phyloP scores from a whole-genome alignment of 37 sponge, comb jelly and placozoan species.

The Hexactinellida sp. region DNA sequence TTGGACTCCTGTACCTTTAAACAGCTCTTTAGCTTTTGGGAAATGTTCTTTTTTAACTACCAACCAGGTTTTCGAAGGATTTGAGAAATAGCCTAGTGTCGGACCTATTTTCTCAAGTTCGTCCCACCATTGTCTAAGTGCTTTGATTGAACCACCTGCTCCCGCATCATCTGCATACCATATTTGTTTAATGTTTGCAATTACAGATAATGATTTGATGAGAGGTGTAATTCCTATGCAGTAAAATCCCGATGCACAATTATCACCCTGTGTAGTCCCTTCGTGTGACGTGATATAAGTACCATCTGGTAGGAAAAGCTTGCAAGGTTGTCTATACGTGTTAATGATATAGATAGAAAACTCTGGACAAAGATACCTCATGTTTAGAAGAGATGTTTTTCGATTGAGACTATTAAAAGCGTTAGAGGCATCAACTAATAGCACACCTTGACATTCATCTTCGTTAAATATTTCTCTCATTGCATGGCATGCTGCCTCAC shows the following conservation, averaged over 20 bases:
- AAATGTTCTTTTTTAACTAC: constrained; percentile 32
- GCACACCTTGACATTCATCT: constrained; percentile 17
- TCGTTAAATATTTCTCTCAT: constrained; percentile 27
- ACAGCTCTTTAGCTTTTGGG: constrained; percentile 13
- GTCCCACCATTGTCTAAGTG: too few relatives aligned
- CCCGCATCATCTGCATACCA: constrained; percentile 55
- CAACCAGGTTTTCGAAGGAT: constrained; percentile 33
- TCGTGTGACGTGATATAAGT: neutral
- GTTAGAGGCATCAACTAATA: constrained; percentile 50
- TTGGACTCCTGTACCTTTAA: constrained; percentile 26
- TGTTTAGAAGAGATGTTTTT: constrained; percentile 37
- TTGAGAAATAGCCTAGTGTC: constrained; percentile 34
- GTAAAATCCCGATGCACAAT: constrained; percentile 18
- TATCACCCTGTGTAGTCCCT: constrained; percentile 23
- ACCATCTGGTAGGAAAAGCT: neutral
- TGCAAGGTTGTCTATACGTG: neutral
- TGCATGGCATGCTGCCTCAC: constrained; percentile 49
- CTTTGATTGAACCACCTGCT: constrained; percentile 16
- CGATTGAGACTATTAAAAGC: constrained; percentile 43
- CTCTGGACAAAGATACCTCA: neutral
- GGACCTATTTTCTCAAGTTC: constrained; percentile 24
- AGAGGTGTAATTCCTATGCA: constrained; percentile 7
- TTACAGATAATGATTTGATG: neutral
- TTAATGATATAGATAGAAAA: neutral
- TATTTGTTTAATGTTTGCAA: constrained; percentile 20